Conservation (phyloP, 2,888 invertebrate species). For the Reticulitermes lucifugus region DNA sequence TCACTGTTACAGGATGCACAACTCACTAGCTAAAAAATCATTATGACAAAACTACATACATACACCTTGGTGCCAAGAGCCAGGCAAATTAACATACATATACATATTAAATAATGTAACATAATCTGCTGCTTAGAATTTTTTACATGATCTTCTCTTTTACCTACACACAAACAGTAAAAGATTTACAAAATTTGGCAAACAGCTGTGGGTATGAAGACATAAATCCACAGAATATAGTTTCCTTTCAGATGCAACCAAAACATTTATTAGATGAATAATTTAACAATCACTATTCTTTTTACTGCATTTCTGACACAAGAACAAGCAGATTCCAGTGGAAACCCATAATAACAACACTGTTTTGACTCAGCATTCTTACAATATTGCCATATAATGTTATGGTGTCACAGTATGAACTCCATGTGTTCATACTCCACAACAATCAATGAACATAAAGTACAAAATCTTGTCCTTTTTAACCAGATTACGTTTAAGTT, state of each 20-base stretch:
- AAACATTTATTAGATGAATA: background rate
- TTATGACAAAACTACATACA: background rate
- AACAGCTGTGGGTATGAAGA: background rate
- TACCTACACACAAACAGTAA: background rate
- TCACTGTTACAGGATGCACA: background rate
- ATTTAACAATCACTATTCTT: background rate
- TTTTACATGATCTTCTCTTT: background rate
- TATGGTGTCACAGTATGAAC: no score
- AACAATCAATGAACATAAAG: no score
- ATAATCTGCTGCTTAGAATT: background rate
- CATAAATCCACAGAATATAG: background rate
- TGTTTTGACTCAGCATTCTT: background rate
- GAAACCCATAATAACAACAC: background rate
- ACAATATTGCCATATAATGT: no score
- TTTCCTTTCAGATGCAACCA: slow-evolving; percentile 2
- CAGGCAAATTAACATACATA: background rate
- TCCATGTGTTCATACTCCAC: no score
- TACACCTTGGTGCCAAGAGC: background rate
- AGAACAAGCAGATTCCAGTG: background rate
- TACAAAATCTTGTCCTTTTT: no score
- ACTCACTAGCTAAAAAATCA: background rate
- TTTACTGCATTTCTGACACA: background rate
- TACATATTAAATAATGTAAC: slow-evolving; percentile 4
- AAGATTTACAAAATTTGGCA: background rate
- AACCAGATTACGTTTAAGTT: no score